Base-by-base conservation (phyloP, 1,140 invertebrate genomes). In the Bombus breviceps region DNA sequence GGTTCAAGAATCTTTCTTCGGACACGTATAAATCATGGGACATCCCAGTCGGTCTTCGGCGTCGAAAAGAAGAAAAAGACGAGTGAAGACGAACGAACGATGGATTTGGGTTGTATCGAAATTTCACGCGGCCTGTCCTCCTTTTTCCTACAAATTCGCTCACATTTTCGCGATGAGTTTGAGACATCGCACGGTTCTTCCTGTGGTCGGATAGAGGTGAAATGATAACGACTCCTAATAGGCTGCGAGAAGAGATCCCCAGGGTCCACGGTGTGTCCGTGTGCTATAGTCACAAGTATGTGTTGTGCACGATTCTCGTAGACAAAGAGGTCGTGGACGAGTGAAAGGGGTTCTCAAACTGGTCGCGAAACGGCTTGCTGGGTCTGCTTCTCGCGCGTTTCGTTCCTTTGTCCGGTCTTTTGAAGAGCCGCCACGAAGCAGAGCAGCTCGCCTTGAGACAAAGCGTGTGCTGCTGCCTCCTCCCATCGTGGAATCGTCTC, bases 401-500 rank as follows among this genome's bases (percentile, higher is more conserved):
- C 86, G 91, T 89, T 88, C 88, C 88, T 85, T 90, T 92, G 91
- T 91, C 79, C 89, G 57, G 74, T 72, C 86, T 88, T 88, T 88
- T 90, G 90, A 91, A 89, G 91, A 91, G 89, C 88, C 91, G 90
- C 90, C 88, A 85, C 89, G 92, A 89, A 90, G 91, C 90, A 91
- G 84, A 86, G 92, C 93, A 92, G 93, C 92, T 94, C 92, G 91
- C 94, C 94, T 94, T 94, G 94, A 94, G 93, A 94, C 94, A 94
- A 94, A 94, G 92, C 92, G 90, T n/a, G 57, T 12, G 62, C 37
- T 75, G 73, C 43, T 87, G 79, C 77, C 88, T 87, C 83, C 81
- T 66, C 34, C 72, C n/a, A 39, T 81, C 80, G 77, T 81, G 47
- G 18, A 53, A 81, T 77, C 87, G 81, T 81, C 85, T 82, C 62